Evolutionary conservation across 2,888 invertebrate genomes (phyloP).

Genomic region (Thera obeliscata): DNA sequence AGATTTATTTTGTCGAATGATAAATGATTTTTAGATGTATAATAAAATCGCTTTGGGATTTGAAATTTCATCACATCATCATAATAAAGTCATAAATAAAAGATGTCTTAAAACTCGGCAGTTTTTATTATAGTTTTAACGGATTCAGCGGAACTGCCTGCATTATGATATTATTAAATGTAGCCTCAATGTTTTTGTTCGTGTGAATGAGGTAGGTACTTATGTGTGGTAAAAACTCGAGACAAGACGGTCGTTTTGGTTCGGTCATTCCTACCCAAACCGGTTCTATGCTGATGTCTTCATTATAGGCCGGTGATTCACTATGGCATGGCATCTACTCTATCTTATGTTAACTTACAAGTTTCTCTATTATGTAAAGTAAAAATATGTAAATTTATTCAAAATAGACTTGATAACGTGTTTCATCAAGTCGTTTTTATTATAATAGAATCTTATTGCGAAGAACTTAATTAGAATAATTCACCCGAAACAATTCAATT

Average conservation of each 20-base stretch:
- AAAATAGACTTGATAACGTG: constrained; percentile 15
- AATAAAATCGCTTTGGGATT: constrained; percentile 1
- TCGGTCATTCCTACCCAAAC: constrained; percentile 61
- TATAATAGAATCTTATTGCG: constrained; percentile 33
- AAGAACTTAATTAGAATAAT: constrained; percentile 30
- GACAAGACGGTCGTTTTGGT: constrained; percentile 44
- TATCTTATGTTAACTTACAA: constrained; percentile 10
- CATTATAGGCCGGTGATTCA: constrained; percentile 72
- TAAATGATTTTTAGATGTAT: constrained; percentile 52
- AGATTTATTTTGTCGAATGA: constrained; percentile 53
- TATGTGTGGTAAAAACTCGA: constrained; percentile 24
- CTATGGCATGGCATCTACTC: constrained; percentile 53
- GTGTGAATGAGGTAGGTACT: constrained; percentile 20
- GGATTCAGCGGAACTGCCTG: constrained; percentile 2
- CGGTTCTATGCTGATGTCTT: constrained; percentile 79
- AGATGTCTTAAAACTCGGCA: not conserved
- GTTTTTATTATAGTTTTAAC: not conserved
- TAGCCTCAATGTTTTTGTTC: constrained; percentile 24
- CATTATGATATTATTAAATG: not conserved
- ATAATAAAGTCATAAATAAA: constrained; percentile 7
- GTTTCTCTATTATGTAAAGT: constrained; percentile 1
- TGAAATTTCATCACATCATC: constrained; percentile 8
- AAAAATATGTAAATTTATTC: constrained; percentile 28
- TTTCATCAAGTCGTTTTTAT: constrained; percentile 23
- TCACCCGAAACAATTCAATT: constrained; percentile 40